Conservation (phyloP, 2,113 vertebrate species). For the Epinephelus cyanopodus region DNA sequence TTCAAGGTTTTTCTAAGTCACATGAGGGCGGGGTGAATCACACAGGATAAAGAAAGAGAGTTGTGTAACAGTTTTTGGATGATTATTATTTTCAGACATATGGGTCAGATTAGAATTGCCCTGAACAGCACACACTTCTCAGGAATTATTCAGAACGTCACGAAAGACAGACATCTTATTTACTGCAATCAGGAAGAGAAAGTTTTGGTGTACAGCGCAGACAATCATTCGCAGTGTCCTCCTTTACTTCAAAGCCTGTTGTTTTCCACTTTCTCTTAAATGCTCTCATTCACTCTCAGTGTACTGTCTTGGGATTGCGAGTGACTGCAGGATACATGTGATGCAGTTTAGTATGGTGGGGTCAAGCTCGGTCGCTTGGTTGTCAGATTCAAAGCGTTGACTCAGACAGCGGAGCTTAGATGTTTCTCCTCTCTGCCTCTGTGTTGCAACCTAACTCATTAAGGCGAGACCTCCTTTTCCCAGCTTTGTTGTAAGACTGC, state of each 20-base stretch:
- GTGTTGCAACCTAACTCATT: background rate
- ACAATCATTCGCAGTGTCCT: background rate
- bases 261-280: background rate
- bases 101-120: constrained; percentile 50
- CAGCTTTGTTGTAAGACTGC: background rate
- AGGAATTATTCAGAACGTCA: constrained; percentile 4
- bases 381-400: background rate
- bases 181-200: background rate
- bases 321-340: background rate
- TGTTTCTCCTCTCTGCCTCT: constrained; percentile 13
- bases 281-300: background rate
- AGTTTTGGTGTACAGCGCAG: background rate
- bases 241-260: background rate
- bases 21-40: constrained; percentile 46
- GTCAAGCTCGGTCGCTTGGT: constrained; percentile 16
- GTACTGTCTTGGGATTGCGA: background rate
- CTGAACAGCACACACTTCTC: constrained; percentile 14
- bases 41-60: constrained; percentile 41
- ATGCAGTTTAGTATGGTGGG: constrained; percentile 12
- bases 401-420: background rate
- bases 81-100: constrained; percentile 63
- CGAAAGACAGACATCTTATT: background rate
- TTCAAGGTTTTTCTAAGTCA: constrained; percentile 57
- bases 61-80: constrained; percentile 70
- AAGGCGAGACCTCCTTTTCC: constrained; percentile 1